Percentiles rank a stretch among this genome's conserved stretches.
These are phyloP conservation scores for Leptoteleia sp. DNA, from an alignment of 1,140 invertebrate species.

Conservation along the genomic window DNA sequence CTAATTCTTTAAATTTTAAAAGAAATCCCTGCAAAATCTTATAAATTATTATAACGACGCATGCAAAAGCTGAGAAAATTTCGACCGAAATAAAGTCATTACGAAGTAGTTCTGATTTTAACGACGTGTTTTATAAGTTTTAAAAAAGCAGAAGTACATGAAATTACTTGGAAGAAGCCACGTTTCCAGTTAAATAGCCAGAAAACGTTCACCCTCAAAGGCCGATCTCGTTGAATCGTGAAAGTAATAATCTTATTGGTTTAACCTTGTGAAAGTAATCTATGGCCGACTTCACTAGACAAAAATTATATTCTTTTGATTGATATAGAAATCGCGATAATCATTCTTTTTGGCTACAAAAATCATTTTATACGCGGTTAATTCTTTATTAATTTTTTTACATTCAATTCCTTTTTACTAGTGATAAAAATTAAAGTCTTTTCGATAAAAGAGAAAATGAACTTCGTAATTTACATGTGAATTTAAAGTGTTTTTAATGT, in stretches of 20 bases:
- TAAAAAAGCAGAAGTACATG: not conserved
- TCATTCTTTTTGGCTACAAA: no score
- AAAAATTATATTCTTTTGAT: slow-evolving; percentile 12
- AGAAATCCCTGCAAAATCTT: not conserved
- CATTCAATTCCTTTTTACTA: no score
- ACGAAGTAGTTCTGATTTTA: not conserved
- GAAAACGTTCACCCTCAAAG: slow-evolving; percentile 23
- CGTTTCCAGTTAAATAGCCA: slow-evolving; percentile 11
- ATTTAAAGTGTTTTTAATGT: no score
- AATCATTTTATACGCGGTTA: no score
- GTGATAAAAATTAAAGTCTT: no score
- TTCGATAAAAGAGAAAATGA: no score
- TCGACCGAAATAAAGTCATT: slow-evolving; percentile 5
- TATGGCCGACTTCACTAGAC: not conserved
- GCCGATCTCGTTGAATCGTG: slow-evolving; percentile 2
- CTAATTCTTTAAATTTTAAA: no score
- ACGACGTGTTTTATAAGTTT: slow-evolving; percentile 5
- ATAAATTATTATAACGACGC: not conserved
- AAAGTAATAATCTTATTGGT: slow-evolving; percentile 18
- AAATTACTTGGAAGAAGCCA: slow-evolving; percentile 11
- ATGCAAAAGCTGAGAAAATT: not conserved
- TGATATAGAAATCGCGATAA: no score
- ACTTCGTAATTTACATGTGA: no score
- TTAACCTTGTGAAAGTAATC: slow-evolving; percentile 23
- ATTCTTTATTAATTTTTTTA: no score